phyloP scores from a whole-genome alignment of 2,797 vertebrate genomes.

The Notoglanidium macrostoma region DNA sequence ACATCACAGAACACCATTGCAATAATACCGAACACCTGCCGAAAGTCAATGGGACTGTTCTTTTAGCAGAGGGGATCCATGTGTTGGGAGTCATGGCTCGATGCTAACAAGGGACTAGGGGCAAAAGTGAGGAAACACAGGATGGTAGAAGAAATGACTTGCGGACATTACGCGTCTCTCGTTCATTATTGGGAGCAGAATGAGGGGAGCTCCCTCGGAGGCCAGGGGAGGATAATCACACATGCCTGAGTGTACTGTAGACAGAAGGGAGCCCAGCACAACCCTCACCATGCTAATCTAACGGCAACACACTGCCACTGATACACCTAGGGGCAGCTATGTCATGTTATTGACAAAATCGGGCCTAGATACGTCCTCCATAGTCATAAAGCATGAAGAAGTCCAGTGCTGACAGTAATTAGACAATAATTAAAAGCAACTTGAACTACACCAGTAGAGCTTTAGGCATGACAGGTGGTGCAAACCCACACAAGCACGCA shows the following conservation, averaged over 20 bases:
- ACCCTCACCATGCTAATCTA: neutral
- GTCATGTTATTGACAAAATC: conserved; percentile 21
- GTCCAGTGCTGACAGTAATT: conserved; percentile 47
- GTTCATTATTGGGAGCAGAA: conserved; percentile 82
- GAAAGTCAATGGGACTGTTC: neutral
- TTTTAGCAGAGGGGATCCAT: conserved; percentile 13
- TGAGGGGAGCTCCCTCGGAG: conserved; percentile 76
- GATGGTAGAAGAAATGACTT: conserved; percentile 77
- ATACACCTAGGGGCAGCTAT: conserved; percentile 13
- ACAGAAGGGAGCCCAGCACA: neutral
- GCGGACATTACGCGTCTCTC: conserved; percentile 78
- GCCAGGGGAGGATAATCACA: conserved; percentile 78
- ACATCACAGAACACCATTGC: neutral
- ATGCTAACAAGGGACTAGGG: conserved; percentile 36
- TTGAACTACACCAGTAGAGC: conserved; percentile 38
- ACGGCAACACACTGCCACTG: neutral
- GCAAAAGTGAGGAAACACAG: conserved; percentile 64
- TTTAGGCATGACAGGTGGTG: conserved; percentile 33
- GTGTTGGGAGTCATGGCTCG: neutral
- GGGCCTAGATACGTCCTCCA: conserved; percentile 8
- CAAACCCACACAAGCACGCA: conserved; percentile 50
- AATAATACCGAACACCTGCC: neutral
- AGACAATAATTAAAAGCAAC: conserved; percentile 53
- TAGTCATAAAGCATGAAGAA: conserved; percentile 2
- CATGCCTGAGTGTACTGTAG: conserved; percentile 58